Base-by-base conservation (phyloP, 2,113 vertebrate species). In the Diadophis punctatus region DNA sequence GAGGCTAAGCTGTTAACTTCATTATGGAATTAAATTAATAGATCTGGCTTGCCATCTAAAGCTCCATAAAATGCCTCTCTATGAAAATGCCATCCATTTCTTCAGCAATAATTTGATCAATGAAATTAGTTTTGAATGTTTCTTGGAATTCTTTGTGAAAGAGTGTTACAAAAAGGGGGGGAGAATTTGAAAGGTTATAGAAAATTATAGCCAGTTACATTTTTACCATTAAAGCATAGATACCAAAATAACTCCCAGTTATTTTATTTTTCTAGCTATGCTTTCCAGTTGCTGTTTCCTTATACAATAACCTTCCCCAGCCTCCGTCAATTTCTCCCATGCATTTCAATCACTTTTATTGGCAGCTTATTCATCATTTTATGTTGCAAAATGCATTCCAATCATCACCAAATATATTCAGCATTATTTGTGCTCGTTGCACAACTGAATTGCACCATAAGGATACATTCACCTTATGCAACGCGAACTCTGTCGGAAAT, bases 171-270 rank as follows among this genome's bases (percentile, higher is more conserved):
- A 30, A 87, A 87, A 49, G 27, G 2, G 27, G 10, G 8, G 1
- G 14, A 7, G 11, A 8, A 30, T 49, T 2, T 2, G 25, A 84
- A 92, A 80, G 22, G 51, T 25, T 80, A 18, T 11, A n/a, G 25
- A 85, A 89, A n/a, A 8, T 43, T 43, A 34, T 96, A 97, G 93
- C 94, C 95, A 92, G 34, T 89, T 96, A 95, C 93, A 96, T 91
- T 94, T 94, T 97, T 95, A 98, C n/a, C 25, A 97, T 97, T 96
- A 97, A 97, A 95, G 95, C 94, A 93, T 93, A 96, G 97, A 96
- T 97, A 97, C 89, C 10, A 95, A 96, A 95, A 84, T 95, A 96
- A 97, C 8, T 60, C 8, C 63, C n/a, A 43, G 53, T 89, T 49
- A 80, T 89, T 89, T 46, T 25, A 93, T 63, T 93, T 56, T 86